Base-by-base conservation (phyloP, 2,888 invertebrate genomes). In the Acronicta aceris region DNA sequence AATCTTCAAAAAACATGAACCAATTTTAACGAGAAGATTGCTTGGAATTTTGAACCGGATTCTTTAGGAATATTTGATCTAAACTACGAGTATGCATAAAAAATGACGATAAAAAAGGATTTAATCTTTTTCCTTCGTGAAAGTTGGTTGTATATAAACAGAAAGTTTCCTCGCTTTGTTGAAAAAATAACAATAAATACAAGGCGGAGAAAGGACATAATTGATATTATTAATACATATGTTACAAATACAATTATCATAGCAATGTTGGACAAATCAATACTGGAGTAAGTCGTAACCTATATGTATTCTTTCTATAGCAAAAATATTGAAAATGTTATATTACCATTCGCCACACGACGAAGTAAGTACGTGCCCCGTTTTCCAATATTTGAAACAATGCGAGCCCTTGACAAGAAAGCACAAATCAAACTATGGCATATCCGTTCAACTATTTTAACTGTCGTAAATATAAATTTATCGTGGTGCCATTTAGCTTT, bases 371-470 rank as follows among this genome's bases (percentile, higher is more conserved):
- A 90, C 93, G 93, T 91, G 92, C 83, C 77, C 79, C 80, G 91
- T 87, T 84, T 92, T 74, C 85, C 83, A 84, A 91, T 89, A 91
- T 88, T 88, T 85, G 88, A 91, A 92, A 92, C 91, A 91, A 91
- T 88, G 83, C 87, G 83, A 84, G 79, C 76, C 76, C 83, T 86
- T 90, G 88, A 90, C 90, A 89, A 87, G 88, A 83, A 89, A 87
- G 85, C 87, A 89, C 88, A 91, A 91, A 92, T 92, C 91, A 91
- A 88, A 88, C 86, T 83, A 80, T 81, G 74, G 71, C 71, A 77
- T 78, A 83, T 77, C 81, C 81, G 77, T 81, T 82, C 71, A 85
- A 85, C 85, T 85, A 85, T 83, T 85, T 82, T 78, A 84, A 84
- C 81, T 78, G 78, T 72, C 80, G 79, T 84, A 79, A 85, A 83